Percentiles rank a stretch among this genome's conserved stretches.
Conservation (phyloP, 2,888 invertebrate species). For the Spisula solida region DNA sequence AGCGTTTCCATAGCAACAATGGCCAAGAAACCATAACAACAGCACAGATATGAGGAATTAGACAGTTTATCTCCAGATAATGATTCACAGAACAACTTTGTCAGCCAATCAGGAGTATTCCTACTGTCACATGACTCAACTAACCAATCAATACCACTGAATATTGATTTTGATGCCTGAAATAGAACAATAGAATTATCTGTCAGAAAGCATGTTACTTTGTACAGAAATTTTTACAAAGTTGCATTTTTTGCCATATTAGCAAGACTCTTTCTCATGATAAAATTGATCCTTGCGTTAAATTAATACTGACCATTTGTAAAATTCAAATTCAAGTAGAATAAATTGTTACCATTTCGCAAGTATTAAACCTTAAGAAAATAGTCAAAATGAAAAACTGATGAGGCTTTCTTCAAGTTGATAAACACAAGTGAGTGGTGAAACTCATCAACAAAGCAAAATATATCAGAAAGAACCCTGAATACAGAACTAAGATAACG, state of each 20-base stretch:
- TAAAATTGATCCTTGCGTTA: too few species aligned
- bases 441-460: too few species aligned
- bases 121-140: not conserved
- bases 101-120: slow-evolving; percentile 61
- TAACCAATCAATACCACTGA: slow-evolving; percentile 39
- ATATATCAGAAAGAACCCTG: too few species aligned
- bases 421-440: too few species aligned
- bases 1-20: slow-evolving; percentile 71
- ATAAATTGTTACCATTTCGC: too few species aligned
- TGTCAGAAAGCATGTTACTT: not conserved
- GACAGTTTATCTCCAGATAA: slow-evolving; percentile 57
- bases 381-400: too few species aligned
- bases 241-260: not conserved
- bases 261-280: not conserved
- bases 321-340: too few species aligned
- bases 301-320: too few species aligned
- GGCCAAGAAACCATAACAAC: slow-evolving; percentile 76
- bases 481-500: too few species aligned
- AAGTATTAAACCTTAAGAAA: too few species aligned
- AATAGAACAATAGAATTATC: not conserved
- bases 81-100: slow-evolving; percentile 41
- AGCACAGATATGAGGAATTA: slow-evolving; percentile 72
- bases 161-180: slow-evolving; percentile 42
- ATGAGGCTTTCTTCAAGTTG: too few species aligned
- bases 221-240: not conserved